Evolutionary conservation across 1,140 invertebrate genomes (phyloP).

Genomic region (Monomorium pharaonis): DNA sequence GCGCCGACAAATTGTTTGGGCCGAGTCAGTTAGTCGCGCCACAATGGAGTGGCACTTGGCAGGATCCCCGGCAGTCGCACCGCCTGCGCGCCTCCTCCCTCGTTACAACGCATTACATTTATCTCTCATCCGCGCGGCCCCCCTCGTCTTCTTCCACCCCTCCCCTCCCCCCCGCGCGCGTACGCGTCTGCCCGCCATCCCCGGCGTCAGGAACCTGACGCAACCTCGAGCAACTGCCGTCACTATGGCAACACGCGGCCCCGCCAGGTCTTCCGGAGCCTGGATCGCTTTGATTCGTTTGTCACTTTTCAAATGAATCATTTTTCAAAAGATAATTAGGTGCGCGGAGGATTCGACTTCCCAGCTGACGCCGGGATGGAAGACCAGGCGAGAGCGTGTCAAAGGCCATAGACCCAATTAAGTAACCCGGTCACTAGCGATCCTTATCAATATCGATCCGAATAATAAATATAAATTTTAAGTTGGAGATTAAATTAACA

Average conservation of each 20-base stretch:
- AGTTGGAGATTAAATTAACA: not conserved
- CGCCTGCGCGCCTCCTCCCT: slow-evolving; percentile 63
- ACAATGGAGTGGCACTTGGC: slow-evolving; percentile 83
- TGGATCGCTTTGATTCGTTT: slow-evolving; percentile 34
- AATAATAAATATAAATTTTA: slow-evolving; percentile 3
- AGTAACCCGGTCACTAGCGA: not conserved
- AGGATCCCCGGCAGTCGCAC: slow-evolving; percentile 58
- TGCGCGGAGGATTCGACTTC: not conserved
- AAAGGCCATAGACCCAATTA: not conserved
- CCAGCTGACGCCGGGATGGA: slow-evolving; percentile 9
- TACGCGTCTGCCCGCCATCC: slow-evolving; percentile 68
- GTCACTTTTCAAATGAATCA: slow-evolving; percentile 39
- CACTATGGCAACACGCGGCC: slow-evolving; percentile 80
- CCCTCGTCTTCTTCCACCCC: too few relatives aligned
- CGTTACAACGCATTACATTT: slow-evolving; percentile 80
- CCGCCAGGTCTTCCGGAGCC: not conserved
- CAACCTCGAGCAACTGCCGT: slow-evolving; percentile 58
- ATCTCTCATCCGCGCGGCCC: slow-evolving; percentile 77
- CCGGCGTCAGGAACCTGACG: slow-evolving; percentile 20
- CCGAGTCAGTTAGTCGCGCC: slow-evolving; percentile 83
- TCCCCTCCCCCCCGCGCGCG: slow-evolving; percentile 70
- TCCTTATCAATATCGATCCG: not conserved
- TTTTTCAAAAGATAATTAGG: slow-evolving; percentile 51
- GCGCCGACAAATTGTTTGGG: slow-evolving; percentile 84
- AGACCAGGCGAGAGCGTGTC: not conserved